phyloP scores from a whole-genome alignment of 2,888 invertebrate genomes.

The Ecdyonurus torrentis region DNA sequence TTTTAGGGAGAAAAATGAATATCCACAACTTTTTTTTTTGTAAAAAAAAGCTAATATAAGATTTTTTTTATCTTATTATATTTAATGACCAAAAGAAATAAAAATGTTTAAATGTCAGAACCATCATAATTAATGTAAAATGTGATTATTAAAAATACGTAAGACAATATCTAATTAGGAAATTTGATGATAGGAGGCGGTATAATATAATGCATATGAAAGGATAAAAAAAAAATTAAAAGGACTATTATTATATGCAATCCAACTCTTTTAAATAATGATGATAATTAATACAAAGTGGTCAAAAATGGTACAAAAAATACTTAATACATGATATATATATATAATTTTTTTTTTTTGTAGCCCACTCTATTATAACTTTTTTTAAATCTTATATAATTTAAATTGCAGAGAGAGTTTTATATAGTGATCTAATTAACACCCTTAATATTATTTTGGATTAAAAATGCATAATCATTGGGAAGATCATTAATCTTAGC shows the following conservation, averaged over 20 bases:
- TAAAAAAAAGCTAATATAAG: too few species aligned
- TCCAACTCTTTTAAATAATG: background rate
- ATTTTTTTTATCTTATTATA: background rate
- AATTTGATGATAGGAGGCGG: background rate
- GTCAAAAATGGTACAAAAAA: background rate
- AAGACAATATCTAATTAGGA: background rate
- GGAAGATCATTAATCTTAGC: background rate
- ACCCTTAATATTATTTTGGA: background rate
- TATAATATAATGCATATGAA: too few species aligned
- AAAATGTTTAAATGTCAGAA: background rate
- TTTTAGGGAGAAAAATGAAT: too few species aligned
- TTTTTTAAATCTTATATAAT: background rate
- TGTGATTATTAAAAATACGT: background rate
- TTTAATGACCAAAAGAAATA: background rate
- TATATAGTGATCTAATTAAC: background rate
- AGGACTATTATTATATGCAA: background rate
- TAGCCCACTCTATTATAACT: background rate
- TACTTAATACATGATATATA: background rate
- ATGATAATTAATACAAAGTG: background rate
- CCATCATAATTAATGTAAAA: background rate
- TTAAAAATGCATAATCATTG: background rate
- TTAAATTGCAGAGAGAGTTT: background rate
- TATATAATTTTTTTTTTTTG: too few species aligned
- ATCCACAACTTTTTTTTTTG: too few species aligned
- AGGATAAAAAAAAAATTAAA: background rate